Conservation (phyloP, 2,113 vertebrate genomes). For the Jaculus jaculus region DNA sequence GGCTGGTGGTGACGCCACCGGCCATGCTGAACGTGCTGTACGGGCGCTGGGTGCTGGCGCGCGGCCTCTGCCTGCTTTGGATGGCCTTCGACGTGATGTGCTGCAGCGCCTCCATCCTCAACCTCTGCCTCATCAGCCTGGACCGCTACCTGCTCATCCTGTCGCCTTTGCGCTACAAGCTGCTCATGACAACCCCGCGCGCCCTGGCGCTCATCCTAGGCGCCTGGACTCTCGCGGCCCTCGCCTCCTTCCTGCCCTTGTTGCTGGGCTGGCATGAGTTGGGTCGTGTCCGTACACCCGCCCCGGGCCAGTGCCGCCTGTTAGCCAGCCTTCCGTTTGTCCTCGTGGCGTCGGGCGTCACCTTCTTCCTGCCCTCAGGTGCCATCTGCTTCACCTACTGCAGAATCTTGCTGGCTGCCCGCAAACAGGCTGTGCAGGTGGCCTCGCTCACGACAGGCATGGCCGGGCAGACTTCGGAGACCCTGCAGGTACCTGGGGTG, state of each 20-base stretch:
- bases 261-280: conserved; percentile 96
- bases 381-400: conserved; percentile 99
- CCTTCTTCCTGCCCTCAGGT: conserved; percentile 94
- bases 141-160: conserved; percentile 98
- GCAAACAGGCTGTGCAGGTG: conserved; percentile 93
- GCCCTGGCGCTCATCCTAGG: conserved; percentile 91
- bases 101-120: conserved; percentile 98
- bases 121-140: conserved; percentile 97
- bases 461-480: conserved; percentile 79
- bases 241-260: conserved; percentile 96
- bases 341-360: conserved; percentile 93
- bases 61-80: conserved; percentile 93
- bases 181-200: conserved; percentile 92
- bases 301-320: conserved; percentile 89
- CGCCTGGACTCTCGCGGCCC: conserved; percentile 92
- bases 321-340: conserved; percentile 94
- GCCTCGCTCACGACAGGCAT: conserved; percentile 89
- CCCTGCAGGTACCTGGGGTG: conserved; percentile 81
- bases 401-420: conserved; percentile 93
- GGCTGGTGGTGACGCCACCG: conserved; percentile 97
- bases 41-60: conserved; percentile 93
- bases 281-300: conserved; percentile 76
- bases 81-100: conserved; percentile 98
- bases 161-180: conserved; percentile 95
- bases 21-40: conserved; percentile 97